phyloP scores from a whole-genome alignment of 2,797 vertebrate genomes.

The Ibycter americanus region DNA sequence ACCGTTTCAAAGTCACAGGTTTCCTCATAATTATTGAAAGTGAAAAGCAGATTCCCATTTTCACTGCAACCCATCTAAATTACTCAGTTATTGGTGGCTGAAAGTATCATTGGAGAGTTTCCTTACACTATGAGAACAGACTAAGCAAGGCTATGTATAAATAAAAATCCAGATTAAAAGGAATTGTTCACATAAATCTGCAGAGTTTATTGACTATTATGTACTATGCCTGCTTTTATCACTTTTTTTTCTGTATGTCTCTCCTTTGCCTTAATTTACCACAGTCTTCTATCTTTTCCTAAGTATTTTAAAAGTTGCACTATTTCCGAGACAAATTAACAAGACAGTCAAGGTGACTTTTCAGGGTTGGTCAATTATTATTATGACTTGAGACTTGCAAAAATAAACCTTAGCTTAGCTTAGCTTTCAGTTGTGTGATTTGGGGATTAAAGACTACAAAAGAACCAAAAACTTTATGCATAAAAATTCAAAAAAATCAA shows the following conservation, averaged over 20 bases:
- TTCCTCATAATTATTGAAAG: not conserved
- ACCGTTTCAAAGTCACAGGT: not conserved
- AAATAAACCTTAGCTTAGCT: not conserved
- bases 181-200: not conserved
- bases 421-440: not conserved
- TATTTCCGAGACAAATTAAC: not conserved
- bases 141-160: not conserved
- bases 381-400: not conserved
- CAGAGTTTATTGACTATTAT: not conserved
- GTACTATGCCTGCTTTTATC: not conserved
- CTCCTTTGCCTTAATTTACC: not conserved
- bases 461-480: not conserved
- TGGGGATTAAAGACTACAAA: not conserved
- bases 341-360: not conserved
- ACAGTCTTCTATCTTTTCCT: not conserved
- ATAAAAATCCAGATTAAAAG: not conserved
- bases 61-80: not conserved
- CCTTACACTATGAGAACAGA: not conserved
- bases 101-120: not conserved
- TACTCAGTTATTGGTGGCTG: not conserved
- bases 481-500: not conserved
- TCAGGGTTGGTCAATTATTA: not conserved
- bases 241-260: not conserved
- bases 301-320: not conserved
- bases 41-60: not conserved